Evolutionary conservation across 2,113 vertebrate genomes (phyloP).

Genomic region (Chlorodrepanis virens): DNA sequence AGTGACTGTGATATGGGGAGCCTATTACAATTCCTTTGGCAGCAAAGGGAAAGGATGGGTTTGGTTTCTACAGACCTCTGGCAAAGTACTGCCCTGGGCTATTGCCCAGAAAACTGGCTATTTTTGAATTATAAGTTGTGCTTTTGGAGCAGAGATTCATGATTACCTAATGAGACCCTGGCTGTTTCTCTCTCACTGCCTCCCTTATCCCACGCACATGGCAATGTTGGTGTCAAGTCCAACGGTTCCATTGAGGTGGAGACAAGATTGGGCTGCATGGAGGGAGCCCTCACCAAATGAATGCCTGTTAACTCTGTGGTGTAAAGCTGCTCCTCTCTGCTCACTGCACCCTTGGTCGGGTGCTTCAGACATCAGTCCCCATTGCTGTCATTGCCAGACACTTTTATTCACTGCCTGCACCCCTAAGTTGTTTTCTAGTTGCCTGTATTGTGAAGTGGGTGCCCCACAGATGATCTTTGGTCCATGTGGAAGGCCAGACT

Average conservation of each 20-base stretch:
- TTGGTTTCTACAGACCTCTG: neutral
- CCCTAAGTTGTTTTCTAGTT: neutral
- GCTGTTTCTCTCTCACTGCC: neutral
- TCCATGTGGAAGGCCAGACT: neutral
- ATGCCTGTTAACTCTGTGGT: neutral
- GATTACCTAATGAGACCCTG: neutral
- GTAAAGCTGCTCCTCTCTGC: neutral
- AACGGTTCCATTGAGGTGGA: rapidly evolving
- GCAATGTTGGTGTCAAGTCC: neutral
- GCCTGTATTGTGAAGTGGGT: neutral
- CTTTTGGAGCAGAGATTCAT: neutral
- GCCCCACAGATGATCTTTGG: neutral
- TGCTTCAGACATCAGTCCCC: neutral
- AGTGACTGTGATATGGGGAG: neutral
- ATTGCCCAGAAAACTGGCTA: neutral
- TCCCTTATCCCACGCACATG: rapidly evolving
- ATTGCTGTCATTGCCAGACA: neutral
- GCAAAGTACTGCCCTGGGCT: neutral
- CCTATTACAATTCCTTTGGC: neutral
- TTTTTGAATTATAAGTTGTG: neutral
- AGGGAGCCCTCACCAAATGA: neutral
- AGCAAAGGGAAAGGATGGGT: neutral
- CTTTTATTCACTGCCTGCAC: neutral
- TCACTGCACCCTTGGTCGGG: rapidly evolving
- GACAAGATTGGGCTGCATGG: rapidly evolving